Evolutionary conservation across 2,797 vertebrate genomes (phyloP), one percentile per base, ranked within the genome.

Genomic region (Micrastur ruficollis): DNA sequence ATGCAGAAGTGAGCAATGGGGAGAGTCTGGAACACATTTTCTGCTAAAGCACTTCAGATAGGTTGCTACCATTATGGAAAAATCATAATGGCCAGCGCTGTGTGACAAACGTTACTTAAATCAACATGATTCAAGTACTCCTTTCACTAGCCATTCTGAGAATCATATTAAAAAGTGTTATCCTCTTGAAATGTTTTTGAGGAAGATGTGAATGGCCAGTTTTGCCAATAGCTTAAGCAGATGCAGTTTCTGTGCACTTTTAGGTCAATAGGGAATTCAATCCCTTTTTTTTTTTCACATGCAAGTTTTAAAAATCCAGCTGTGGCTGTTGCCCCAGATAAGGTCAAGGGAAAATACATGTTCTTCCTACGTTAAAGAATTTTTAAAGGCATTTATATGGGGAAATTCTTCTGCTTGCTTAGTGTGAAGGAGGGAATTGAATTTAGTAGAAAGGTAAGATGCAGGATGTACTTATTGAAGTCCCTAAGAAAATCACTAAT

Each of bases 261-360:
- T 27, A 68, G n/a, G 55, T 67, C 80, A 84, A 27, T 4, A 58
- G 59, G 59, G 93, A 95, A 86, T 94, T 91, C 4, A 8, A 74
- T 73, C 11, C 20, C 4, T 34, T 79, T 78, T 70, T 44, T 78
- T 94, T 93, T 96, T 91, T 68, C 58, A 56, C n/a, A 80, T 32
- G 19, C 36, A 81, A 59, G 12, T 36, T 90, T 73, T 70, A 86
- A 95, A 86, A 92, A 21, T 21, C n/a, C 66, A 95, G 63, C 47
- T 94, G 83, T 76, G 83, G 22, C 74, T 65, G 36, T 65, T 74
- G 59, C 56, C 80, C 58, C 66, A 83, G 46, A 85, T 19, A 85
- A 90, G 85, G 55, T 84, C 90, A 95, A 95, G 74, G 52, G 81
- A 95, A 96, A 96, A 94, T 50, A 58, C 10, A n/a, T 12, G 44